Conservation (phyloP, 2,113 vertebrate genomes). For the Silurus meridionalis region DNA sequence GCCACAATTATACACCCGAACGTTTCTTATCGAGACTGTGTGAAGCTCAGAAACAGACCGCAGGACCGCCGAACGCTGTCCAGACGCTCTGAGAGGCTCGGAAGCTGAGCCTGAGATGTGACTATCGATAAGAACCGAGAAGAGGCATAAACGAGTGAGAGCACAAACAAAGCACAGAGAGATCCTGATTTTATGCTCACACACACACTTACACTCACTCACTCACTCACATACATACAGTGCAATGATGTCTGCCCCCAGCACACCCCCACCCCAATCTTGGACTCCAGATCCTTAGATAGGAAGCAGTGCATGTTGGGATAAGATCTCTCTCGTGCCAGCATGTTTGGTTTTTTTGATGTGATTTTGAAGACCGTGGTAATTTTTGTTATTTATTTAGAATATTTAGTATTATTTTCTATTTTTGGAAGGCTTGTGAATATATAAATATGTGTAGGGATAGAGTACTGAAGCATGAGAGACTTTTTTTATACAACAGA, state of each 20-base stretch:
- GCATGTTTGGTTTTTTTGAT: conserved; percentile 71
- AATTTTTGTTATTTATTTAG: conserved; percentile 65
- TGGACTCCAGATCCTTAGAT: conserved; percentile 61
- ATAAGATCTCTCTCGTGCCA: conserved; percentile 71
- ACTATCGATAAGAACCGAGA: conserved; percentile 23
- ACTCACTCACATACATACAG: conserved; percentile 60
- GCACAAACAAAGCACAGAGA: conserved; percentile 40
- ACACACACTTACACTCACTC: conserved; percentile 50
- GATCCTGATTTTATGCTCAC: conserved; percentile 49
- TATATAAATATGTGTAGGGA: conserved; percentile 83
- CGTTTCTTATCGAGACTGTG: neutral
- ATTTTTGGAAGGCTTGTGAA: conserved; percentile 79
- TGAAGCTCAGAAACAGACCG: neutral
- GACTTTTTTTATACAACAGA: conserved; percentile 77
- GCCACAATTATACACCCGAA: neutral
- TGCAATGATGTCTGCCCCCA: conserved; percentile 48
- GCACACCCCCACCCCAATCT: conserved; percentile 43
- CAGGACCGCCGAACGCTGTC: conserved; percentile 33
- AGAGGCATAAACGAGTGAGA: conserved; percentile 63
- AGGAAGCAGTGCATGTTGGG: conserved; percentile 75
- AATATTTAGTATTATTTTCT: conserved; percentile 73
- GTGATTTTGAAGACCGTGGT: conserved; percentile 68
- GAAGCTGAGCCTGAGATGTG: conserved; percentile 17
- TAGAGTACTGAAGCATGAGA: conserved; percentile 77
- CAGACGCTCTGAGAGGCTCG: conserved; percentile 4